Evolutionary conservation across 2,113 vertebrate genomes (phyloP).

Genomic region (Arothron firmamentum): DNA sequence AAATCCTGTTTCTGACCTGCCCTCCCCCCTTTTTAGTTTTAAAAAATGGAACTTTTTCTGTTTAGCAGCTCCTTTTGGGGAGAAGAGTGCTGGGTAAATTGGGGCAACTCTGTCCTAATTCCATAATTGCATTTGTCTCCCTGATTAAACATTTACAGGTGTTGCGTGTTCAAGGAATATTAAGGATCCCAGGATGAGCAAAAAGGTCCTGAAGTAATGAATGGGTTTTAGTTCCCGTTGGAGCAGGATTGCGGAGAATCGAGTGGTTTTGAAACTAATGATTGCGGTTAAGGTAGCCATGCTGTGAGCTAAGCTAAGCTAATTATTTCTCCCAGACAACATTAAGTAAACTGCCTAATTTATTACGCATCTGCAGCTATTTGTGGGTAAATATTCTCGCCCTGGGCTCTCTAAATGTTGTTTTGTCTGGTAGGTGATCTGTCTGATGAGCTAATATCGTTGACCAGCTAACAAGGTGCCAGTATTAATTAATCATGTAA

Average conservation of each 20-base stretch:
- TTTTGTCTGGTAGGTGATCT: conserved; percentile 21
- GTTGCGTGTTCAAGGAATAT: too few species aligned
- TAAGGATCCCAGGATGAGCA: too few species aligned
- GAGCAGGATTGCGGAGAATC: neutral
- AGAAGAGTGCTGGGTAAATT: conserved; percentile 3
- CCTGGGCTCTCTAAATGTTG: conserved; percentile 8
- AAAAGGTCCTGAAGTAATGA: too few species aligned
- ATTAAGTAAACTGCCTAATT: conserved; percentile 5
- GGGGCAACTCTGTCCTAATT: conserved; percentile 12
- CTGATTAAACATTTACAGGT: conserved; percentile 14
- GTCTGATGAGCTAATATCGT: conserved; percentile 49
- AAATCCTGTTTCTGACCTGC: conserved; percentile 48
- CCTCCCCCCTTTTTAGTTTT: conserved; percentile 31
- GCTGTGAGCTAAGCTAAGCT: conserved; percentile 6
- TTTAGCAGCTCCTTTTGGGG: neutral
- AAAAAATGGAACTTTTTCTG: conserved; percentile 22
- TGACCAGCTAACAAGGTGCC: conserved; percentile 50
- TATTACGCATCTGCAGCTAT: conserved; percentile 1
- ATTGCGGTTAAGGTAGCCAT: neutral
- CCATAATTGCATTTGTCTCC: conserved; percentile 22
- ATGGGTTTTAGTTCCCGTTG: neutral
- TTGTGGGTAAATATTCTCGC: conserved; percentile 5
- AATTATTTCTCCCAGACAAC: conserved; percentile 16
- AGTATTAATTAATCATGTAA: conserved; percentile 52
- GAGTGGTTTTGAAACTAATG: neutral